Evolutionary conservation across 2,113 vertebrate genomes (phyloP), one percentile per base, ranked within the genome.

Genomic region (Podilymbus podiceps): DNA sequence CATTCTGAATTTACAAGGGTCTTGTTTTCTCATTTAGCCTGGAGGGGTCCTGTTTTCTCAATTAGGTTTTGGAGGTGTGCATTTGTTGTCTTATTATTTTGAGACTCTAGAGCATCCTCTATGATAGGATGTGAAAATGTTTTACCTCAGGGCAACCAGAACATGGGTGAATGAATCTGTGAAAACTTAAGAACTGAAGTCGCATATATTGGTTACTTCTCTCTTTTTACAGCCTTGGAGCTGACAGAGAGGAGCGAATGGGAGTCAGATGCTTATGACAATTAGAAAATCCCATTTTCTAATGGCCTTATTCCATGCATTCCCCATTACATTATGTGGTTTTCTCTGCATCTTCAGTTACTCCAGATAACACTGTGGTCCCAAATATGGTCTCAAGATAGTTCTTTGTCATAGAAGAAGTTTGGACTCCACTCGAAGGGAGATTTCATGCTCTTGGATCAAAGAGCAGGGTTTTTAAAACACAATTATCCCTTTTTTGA

Each of bases 231-330:
- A 74, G 11, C 23, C 21, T 15, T 23, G 52, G 14, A 75, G 56
- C 20, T 77, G 53, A 17, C 8, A 21, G 58, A 59, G 38, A 40
- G 55, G 31, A 42, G 20, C 6, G 75, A 50, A 11, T 46, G 53
- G 25, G 35, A 83, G 23, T 6, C 80, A 56, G 59, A 21, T 60
- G 55, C 8, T 30, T 58, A 8, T 40, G 21, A 40, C 33, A 12
- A 23, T 44, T 24, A 30, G 22, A 81, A 84, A 56, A 28, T 19
- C 20, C 3, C 25, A n/a, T 62, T 82, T 90, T 58, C 60, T 67
- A 10, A 33, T 59, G n/a, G 3, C 2, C 4, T 35, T 49, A 11
- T 8, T 62, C 30, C 64, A n/a, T n/a, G 6, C 0, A 0, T n/a
- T 46, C 35, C 5, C 59, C 49, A 4, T 62, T 31, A 11, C 4